These are phyloP conservation scores for Leucopsar rothschildi DNA, from an alignment of 2,113 vertebrate species.

Conservation along the genomic window DNA sequence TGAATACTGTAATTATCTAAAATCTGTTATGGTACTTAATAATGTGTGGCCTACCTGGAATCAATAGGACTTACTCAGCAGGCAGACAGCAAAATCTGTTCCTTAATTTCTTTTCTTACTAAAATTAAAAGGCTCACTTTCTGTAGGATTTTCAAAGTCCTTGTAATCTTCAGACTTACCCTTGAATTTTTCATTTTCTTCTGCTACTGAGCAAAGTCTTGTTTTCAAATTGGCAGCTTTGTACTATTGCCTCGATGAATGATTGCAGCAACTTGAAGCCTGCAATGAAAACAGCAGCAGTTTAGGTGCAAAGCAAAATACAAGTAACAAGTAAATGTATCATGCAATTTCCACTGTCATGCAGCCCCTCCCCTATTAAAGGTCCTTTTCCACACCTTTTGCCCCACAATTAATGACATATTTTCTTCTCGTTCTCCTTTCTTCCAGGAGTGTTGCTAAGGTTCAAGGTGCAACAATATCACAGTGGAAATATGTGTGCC, in stretches of 20 bases:
- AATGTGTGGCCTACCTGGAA: constrained; percentile 13
- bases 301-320: not conserved
- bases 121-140: constrained; percentile 21
- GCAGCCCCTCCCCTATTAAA: not conserved
- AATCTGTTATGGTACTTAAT: not conserved
- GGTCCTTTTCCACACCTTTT: not conserved
- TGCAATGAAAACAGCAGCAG: not conserved
- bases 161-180: not conserved
- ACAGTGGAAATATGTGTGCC: not conserved
- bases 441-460: not conserved
- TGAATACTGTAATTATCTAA: constrained; percentile 31
- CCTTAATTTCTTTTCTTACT: constrained; percentile 16
- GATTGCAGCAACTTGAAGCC: not conserved
- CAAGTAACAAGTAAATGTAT: not conserved
- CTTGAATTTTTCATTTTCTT: constrained; percentile 27
- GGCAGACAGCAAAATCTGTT: not conserved
- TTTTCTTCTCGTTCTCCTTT: not conserved
- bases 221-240: constrained; percentile 16
- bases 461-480: not conserved
- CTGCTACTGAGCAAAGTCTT: not conserved
- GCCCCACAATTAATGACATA: not conserved
- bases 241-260: not conserved
- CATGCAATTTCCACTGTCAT: not conserved
- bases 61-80: constrained; percentile 23
- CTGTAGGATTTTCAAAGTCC: not conserved